Evolutionary conservation across 2,888 invertebrate genomes (phyloP).

Genomic region (Caenorhabditis sp.): DNA sequence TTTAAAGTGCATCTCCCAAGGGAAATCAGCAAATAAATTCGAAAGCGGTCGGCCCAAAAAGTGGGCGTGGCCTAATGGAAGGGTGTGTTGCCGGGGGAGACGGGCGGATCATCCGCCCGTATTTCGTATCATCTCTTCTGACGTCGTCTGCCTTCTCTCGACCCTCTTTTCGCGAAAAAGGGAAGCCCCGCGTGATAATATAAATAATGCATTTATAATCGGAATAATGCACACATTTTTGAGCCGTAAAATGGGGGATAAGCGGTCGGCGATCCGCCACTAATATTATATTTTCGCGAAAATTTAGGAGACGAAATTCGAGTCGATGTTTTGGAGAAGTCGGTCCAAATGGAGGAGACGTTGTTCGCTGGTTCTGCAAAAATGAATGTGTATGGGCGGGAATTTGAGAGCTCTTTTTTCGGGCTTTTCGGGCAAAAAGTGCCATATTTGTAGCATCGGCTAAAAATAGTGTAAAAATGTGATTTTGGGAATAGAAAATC

Average conservation of each 20-base stretch:
- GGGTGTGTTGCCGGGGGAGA: not conserved
- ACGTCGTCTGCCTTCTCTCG: not conserved
- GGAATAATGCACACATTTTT: not conserved
- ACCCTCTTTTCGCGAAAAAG: not conserved
- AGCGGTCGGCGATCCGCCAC: too few relatives aligned
- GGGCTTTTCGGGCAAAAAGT: not conserved
- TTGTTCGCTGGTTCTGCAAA: constrained; percentile 9
- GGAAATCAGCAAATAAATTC: not conserved
- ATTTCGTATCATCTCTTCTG: not conserved
- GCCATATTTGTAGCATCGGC: too few relatives aligned
- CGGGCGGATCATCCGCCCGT: constrained; percentile 2
- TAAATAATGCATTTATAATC: constrained; percentile 5
- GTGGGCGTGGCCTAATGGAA: constrained; percentile 4
- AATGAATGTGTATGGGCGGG: not conserved
- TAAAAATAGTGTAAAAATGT: too few relatives aligned
- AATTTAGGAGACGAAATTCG: constrained; percentile 21
- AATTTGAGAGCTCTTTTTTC: not conserved
- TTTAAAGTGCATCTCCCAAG: too few relatives aligned
- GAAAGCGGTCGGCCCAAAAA: not conserved
- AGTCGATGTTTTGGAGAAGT: constrained; percentile 21
- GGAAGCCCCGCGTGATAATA: not conserved
- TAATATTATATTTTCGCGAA: not conserved
- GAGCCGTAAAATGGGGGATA: not conserved
- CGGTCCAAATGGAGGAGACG: constrained; percentile 26
- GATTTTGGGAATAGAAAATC: too few relatives aligned